Base-by-base conservation (phyloP, 2,888 invertebrate species). In the Ennomos quercinarius region DNA sequence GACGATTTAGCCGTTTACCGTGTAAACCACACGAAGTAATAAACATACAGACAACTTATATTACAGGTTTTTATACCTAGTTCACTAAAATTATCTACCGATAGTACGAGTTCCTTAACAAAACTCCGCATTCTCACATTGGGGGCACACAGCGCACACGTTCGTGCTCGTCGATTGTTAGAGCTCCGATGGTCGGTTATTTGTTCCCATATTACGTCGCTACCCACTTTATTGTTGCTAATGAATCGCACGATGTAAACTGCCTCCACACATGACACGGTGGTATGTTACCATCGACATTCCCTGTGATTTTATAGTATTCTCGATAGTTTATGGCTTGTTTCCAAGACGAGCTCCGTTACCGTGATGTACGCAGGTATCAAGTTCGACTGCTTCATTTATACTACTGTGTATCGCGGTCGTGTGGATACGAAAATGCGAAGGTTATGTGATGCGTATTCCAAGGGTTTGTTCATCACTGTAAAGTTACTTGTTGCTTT, bases 121-220 rank as follows among this genome's bases (percentile, higher is more conserved):
- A 27, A 27, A 27, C 6, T 27, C 43, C 27, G 17, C 52, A 12
- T 45, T 45, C 11, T 13, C n/a, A 8, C 53, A 12, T 50, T 37
- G 10, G 47, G 27, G 66, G 38, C 36, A n/a, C 27, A 6, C 48
- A 35, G 38, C 36, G 10, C 27, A 6, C 48, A 35, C 48, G 13
- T 64, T 63, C 73, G 70, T 74, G 73, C 64, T 61, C 47, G 39
- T 50, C 64, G 60, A 67, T 57, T 66, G 70, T 71, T 72, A 72
- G 60, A 59, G 57, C 60, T 48, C 57, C 70, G 69, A 74, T 68
- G 70, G 63, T 71, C 71, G 70, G 71, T 71, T 79, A 73, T 76
- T 77, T 72, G 77, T 73, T 72, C 71, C 55, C 64, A 67, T 69
- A 68, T 63, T 72, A 67, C 58, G 57, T 58, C 43, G 45, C 43